Percentiles rank a stretch among this genome's conserved stretches.
These are phyloP conservation scores for Apogon hyalosoma DNA, from an alignment of 2,797 vertebrate genomes.

Conservation along the genomic window DNA sequence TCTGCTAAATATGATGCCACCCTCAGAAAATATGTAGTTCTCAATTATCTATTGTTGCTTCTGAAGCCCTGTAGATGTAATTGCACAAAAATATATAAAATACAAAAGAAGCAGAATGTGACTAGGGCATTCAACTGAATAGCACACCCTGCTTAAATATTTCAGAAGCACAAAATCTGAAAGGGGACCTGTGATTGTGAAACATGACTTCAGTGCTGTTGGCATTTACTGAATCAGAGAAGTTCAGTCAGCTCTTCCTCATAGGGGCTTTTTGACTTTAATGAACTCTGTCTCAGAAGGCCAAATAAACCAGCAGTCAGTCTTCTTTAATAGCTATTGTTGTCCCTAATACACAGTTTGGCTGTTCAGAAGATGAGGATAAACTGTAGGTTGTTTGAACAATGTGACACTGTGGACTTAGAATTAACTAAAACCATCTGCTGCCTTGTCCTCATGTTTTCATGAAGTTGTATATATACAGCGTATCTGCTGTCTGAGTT, in stretches of 20 bases:
- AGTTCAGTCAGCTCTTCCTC: conserved; percentile 40
- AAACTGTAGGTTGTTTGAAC: conserved; percentile 1
- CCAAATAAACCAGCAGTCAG: conserved; percentile 31
- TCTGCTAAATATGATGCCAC: conserved; percentile 24
- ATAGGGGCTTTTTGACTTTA: conserved; percentile 17
- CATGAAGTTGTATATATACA: not conserved
- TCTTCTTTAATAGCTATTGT: conserved; percentile 19
- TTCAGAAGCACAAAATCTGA: conserved; percentile 45
- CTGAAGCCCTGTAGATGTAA: conserved; percentile 26
- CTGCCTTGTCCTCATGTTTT: not conserved
- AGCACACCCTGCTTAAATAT: conserved; percentile 52
- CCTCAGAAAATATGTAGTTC: conserved; percentile 27
- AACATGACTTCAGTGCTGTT: conserved; percentile 43
- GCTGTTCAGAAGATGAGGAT: not conserved
- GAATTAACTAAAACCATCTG: not conserved
- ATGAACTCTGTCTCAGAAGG: conserved; percentile 42
- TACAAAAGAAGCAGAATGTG: conserved; percentile 26
- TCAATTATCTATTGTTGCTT: conserved; percentile 13
- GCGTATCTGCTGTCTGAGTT: not conserved
- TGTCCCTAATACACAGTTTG: conserved; percentile 22
- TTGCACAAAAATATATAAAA: conserved; percentile 1
- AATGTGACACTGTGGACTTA: not conserved
- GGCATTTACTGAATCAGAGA: conserved; percentile 46
- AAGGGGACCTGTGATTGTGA: conserved; percentile 33
- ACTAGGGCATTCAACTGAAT: conserved; percentile 10